Conservation (phyloP, 2,113 vertebrate genomes). For the Poeciliopsis turrubarensis region DNA sequence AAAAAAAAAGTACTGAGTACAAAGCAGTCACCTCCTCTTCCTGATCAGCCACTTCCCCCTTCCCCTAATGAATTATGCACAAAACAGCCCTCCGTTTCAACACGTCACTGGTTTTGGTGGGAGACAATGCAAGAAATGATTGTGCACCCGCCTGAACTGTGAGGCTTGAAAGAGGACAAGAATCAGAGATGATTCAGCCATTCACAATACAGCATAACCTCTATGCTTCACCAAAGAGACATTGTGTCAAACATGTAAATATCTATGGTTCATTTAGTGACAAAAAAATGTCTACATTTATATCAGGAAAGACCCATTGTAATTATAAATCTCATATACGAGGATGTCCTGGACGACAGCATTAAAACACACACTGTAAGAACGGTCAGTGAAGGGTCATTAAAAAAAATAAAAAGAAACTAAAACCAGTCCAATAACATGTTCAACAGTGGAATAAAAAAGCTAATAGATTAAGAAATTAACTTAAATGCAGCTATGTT, state of each 20-base stretch:
- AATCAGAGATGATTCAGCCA: neutral
- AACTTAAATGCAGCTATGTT: neutral
- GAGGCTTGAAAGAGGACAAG: slow-evolving; percentile 6
- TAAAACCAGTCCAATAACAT: neutral
- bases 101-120: slow-evolving; percentile 57
- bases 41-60: slow-evolving; percentile 38
- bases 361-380: neutral
- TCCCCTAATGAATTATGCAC: slow-evolving; percentile 31
- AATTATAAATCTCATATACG: neutral
- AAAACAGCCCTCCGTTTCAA: slow-evolving; percentile 51
- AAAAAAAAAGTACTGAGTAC: slow-evolving; percentile 17
- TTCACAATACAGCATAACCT: neutral
- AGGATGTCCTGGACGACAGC: neutral
- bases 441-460: neutral
- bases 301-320: neutral
- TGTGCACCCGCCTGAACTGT: slow-evolving; percentile 19
- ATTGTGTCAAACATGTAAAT: neutral
- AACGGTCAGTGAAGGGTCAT: neutral
- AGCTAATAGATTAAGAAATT: neutral
- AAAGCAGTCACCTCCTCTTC: slow-evolving; percentile 47
- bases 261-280: neutral
- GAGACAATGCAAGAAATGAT: slow-evolving; percentile 32
- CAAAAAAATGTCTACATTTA: neutral
- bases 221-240: neutral
- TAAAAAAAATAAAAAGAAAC: neutral